A percentile compares a stretch with the other conserved stretches of the same genome.
Evolutionary conservation across 2,888 invertebrate species (phyloP).

Genomic region (Macaria liturata): DNA sequence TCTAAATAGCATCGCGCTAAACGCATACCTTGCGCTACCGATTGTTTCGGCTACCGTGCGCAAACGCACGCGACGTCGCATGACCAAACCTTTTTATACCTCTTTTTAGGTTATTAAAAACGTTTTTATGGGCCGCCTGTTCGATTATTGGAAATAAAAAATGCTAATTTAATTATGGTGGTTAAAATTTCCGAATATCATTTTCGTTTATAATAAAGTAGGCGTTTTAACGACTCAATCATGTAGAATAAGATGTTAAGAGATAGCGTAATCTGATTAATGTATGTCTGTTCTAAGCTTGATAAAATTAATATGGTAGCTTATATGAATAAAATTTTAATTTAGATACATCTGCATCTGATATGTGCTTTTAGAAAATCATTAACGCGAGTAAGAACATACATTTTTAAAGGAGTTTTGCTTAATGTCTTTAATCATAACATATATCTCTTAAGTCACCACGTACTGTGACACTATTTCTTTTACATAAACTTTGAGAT

Average conservation of each 20-base stretch:
- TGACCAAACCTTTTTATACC: slow-evolving; percentile 50
- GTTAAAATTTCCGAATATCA: slow-evolving; percentile 9
- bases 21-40: slow-evolving; percentile 32
- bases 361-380: too few species aligned
- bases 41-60: slow-evolving; percentile 53
- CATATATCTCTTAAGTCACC: too few species aligned
- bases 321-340: too few species aligned
- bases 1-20: too few species aligned
- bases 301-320: too few species aligned
- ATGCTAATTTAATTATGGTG: slow-evolving; percentile 22
- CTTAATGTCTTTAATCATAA: too few species aligned
- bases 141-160: slow-evolving; percentile 26
- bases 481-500: too few species aligned
- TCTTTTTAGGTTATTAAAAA: slow-evolving; percentile 28
- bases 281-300: too few species aligned
- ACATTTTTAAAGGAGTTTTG: too few species aligned
- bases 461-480: too few species aligned
- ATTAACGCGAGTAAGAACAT: too few species aligned
- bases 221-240: slow-evolving; percentile 20
- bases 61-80: slow-evolving; percentile 74
- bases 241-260: slow-evolving; percentile 9
- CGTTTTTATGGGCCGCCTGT: slow-evolving; percentile 35
- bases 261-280: not conserved
- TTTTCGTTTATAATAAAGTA: slow-evolving; percentile 10
- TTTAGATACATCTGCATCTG: too few species aligned